Base-by-base conservation (phyloP, 2,113 vertebrate genomes). In the Lanius ludovicianus region DNA sequence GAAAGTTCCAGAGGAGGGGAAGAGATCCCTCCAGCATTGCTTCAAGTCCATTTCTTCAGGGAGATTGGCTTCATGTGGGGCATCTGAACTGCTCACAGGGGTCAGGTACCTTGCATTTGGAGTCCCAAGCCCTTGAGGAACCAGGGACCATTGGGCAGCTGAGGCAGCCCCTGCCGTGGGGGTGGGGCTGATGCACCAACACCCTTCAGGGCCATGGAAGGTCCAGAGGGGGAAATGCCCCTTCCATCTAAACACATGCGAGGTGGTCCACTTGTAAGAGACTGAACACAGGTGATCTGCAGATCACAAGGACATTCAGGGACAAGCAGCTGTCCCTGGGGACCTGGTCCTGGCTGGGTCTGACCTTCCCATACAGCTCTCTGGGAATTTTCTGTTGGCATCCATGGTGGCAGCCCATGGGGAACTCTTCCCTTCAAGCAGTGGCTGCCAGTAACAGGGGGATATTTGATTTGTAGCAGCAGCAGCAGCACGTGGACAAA, bases 161-260 rank as follows among this genome's bases (percentile, higher is more conserved):
- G 2, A 13, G 33, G 21, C 37, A 63, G 60, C 47, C 57, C 56
- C 75, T 79, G 53, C 37, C 6, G 2, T 9, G 37, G 24, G 7
- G 44, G 44, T 24, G 55, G 50, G 68, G 21, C 49, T 46, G 42
- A 37, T 33, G 17, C 13, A 52, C 20, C n/a, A 64, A 11, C 39
- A 50, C 4, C 20, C 20, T 39, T 23, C 49, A 60, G 77, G 49
- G 31, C 7, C 31, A 56, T 44, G 42, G 35, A 24, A 27, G 6
- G 19, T 44, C 31, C 49, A 22, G 35, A 47, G 33, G 20, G 50
- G 55, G 27, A 77, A 49, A 49, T 24, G n/a, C 55, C 24, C 35
- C 3, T 2, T 63, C 52, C 35, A 41, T 19, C 76, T 41, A 6
- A 89, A 60, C 33, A 79, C 0, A 0, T 27, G 25, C 23, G 18